Evolutionary conservation across 2,797 vertebrate genomes (phyloP).

Genomic region (Parauchenoglanis ngamensis): DNA sequence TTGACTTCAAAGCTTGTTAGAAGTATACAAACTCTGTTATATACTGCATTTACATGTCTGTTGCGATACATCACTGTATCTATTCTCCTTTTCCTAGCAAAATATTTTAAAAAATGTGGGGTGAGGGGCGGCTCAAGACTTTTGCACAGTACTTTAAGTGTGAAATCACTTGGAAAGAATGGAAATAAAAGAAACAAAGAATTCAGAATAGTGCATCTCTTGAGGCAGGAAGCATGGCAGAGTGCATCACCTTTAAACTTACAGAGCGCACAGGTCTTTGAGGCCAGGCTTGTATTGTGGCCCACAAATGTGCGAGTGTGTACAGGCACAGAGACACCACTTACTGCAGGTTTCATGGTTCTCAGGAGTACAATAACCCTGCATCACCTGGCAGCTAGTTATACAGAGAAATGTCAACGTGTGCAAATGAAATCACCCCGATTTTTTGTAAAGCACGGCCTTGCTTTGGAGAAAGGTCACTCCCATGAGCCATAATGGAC

Average conservation of each 20-base stretch:
- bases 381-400: conserved; percentile 32
- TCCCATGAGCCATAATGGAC: conserved; percentile 40
- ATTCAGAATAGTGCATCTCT: not conserved
- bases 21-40: too few species aligned
- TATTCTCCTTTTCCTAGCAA: too few species aligned
- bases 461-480: conserved; percentile 54
- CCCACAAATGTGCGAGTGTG: not conserved
- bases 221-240: not conserved
- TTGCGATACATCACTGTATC: too few species aligned
- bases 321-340: conserved; percentile 13
- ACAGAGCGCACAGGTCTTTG: not conserved
- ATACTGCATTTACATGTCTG: too few species aligned
- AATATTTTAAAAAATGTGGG: too few species aligned
- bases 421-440: conserved; percentile 57
- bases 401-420: conserved; percentile 57
- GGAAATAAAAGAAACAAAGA: not conserved
- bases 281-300: not conserved
- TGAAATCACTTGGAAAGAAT: conserved; percentile 2
- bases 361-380: conserved; percentile 35
- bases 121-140: too few species aligned
- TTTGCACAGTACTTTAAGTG: not conserved
- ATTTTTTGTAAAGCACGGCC: conserved; percentile 34
- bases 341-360: conserved; percentile 13
- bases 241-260: not conserved
- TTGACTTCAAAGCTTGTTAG: too few species aligned